Evolutionary conservation across 2,797 vertebrate species (phyloP).

Genomic region (Hafferia zeledoni): DNA sequence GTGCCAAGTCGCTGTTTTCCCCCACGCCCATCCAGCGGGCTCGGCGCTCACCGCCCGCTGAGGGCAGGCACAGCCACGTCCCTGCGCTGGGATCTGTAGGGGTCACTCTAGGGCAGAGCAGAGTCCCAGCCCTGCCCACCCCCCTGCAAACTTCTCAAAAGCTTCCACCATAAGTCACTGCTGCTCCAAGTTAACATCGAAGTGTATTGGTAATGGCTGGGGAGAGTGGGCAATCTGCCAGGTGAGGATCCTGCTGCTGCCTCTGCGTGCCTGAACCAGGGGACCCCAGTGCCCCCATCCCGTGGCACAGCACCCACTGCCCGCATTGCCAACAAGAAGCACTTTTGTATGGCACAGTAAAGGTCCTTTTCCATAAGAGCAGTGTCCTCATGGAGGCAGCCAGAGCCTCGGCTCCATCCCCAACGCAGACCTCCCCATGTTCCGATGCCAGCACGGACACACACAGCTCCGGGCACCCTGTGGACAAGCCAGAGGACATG

Average conservation of each 20-base stretch:
- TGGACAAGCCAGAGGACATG: accelerated
- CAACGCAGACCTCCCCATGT: background rate
- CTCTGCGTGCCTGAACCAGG: background rate
- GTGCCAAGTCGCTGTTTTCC: background rate
- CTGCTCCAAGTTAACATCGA: background rate
- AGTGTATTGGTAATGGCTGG: background rate
- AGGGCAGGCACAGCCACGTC: background rate
- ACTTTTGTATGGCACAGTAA: background rate
- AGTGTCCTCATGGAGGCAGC: background rate
- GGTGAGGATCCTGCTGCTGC: background rate
- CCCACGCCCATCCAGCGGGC: background rate
- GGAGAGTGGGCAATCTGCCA: background rate
- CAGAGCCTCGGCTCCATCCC: background rate
- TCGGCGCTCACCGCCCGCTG: background rate
- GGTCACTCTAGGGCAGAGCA: background rate
- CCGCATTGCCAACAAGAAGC: background rate
- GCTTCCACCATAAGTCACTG: background rate
- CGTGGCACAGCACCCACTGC: accelerated
- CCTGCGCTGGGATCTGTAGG: accelerated
- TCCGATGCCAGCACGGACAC: accelerated
- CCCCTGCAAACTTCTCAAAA: background rate
- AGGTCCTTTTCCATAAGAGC: background rate
- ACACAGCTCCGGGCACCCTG: accelerated
- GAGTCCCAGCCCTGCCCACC: background rate
- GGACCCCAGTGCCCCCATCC: background rate